Evolutionary conservation across 2,113 vertebrate species (phyloP), one percentile per base, ranked within the genome.

Genomic region (Ifrita kowaldi): DNA sequence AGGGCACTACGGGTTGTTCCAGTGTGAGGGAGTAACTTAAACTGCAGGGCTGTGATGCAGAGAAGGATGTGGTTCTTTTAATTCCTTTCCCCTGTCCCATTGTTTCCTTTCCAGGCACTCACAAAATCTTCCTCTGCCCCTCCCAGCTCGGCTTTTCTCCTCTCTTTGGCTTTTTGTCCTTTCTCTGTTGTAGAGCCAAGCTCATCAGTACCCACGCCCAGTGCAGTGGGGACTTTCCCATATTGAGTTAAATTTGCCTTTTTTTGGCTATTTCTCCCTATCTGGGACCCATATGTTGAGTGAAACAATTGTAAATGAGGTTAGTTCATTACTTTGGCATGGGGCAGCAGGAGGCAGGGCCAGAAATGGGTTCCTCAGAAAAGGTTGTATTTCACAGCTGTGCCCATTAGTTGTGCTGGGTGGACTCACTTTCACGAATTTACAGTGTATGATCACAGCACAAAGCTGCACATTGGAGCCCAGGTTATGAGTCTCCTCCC

Each of bases 61-160:
- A 89, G 64, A n/a, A 90, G 88, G 90, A 96, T 94, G 88, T 96
- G 96, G 76, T 82, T 95, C 93, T 90, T 71, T 47, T 57, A 44
- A 93, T 95, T 93, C 92, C 92, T 84, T 94, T 90, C 71, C 85
- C 7, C 30, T 89, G 60, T 90, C 69, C 92, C 75, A 94, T 86
- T 95, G 90, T 96, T 93, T 92, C 71, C 76, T 92, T 92, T 79
- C 71, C 78, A 93, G 63, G 8, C 39, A 0, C 52, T 55, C 62
- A 76, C 83, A 68, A 21, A 95, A 71, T 81, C 89, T 81, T 84
- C 89, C 70, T 84, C 74, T 81, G 89, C 89, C 49, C 7, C 87
- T 85, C 63, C 64, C 64, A 60, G 75, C 67, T 79, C 90, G 63
- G 83, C 47, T 95, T 79, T 94, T 67, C 89, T 89, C 56, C 47